Evolutionary conservation across 2,113 vertebrate genomes (phyloP).

Genomic region (Agapornis roseicollis): DNA sequence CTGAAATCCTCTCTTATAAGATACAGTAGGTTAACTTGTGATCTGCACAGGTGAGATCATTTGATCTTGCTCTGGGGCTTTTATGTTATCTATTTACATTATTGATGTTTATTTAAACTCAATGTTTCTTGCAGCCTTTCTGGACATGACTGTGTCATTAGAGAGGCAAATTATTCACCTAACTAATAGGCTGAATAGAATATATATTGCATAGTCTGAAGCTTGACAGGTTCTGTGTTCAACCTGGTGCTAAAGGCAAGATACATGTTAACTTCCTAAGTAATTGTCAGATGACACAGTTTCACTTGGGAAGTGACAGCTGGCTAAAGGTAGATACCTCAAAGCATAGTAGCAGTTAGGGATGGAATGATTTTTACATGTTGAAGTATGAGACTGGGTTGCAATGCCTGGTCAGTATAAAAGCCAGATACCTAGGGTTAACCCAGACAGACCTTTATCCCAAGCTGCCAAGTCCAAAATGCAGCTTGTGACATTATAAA

Average conservation of each 20-base stretch:
- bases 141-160: neutral
- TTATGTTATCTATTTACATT: neutral
- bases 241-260: neutral
- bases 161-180: neutral
- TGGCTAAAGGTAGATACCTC: neutral
- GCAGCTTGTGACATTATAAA: neutral
- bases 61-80: neutral
- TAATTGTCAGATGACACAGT: neutral
- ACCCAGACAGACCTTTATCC: neutral
- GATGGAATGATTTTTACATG: neutral
- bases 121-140: neutral
- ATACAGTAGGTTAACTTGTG: neutral
- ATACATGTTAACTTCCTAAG: neutral
- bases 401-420: neutral
- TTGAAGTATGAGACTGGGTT: neutral
- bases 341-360: neutral
- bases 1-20: neutral
- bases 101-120: neutral
- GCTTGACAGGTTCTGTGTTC: neutral
- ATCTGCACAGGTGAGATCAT: neutral
- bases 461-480: neutral
- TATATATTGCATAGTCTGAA: neutral
- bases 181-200: neutral
- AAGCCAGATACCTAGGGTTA: neutral
- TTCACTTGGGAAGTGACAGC: neutral